Percentiles rank a stretch among this genome's conserved stretches.
Evolutionary conservation across 2,113 vertebrate genomes (phyloP).

Genomic region (Crotalus tigris): DNA sequence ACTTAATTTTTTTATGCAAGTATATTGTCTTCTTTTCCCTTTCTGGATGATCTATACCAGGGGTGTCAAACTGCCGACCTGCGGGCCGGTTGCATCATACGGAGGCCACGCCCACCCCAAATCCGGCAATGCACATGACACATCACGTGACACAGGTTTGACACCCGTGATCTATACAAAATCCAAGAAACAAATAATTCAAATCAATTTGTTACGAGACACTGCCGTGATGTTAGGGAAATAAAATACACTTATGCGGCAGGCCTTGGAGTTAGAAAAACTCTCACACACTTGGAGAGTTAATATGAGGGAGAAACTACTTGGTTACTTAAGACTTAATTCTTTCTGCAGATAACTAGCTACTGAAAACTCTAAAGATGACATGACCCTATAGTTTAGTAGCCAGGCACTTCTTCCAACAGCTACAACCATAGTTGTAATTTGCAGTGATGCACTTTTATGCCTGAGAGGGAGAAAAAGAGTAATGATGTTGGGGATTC

Average conservation of each 20-base stretch:
- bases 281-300: not conserved
- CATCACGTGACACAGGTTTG: too few species aligned
- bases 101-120: too few species aligned
- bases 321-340: not conserved
- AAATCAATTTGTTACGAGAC: slow-evolving; percentile 45
- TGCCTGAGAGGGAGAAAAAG: not conserved
- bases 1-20: slow-evolving; percentile 15
- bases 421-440: not conserved
- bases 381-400: not conserved
- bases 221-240: slow-evolving; percentile 45
- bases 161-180: slow-evolving; percentile 32
- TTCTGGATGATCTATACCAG: slow-evolving; percentile 49
- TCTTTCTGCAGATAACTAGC: not conserved
- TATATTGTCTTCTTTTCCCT: slow-evolving; percentile 32
- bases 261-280: not conserved
- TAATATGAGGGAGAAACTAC: not conserved
- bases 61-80: too few species aligned
- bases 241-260: slow-evolving; percentile 34
- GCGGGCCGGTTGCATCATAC: too few species aligned
- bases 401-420: not conserved
- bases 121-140: too few species aligned
- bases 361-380: not conserved
- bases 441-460: not conserved
- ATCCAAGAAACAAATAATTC: slow-evolving; percentile 27
- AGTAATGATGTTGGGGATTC: not conserved